These are phyloP conservation scores for Galago senegalensis DNA, from an alignment of 2,797 vertebrate genomes.

Conservation along the genomic window DNA sequence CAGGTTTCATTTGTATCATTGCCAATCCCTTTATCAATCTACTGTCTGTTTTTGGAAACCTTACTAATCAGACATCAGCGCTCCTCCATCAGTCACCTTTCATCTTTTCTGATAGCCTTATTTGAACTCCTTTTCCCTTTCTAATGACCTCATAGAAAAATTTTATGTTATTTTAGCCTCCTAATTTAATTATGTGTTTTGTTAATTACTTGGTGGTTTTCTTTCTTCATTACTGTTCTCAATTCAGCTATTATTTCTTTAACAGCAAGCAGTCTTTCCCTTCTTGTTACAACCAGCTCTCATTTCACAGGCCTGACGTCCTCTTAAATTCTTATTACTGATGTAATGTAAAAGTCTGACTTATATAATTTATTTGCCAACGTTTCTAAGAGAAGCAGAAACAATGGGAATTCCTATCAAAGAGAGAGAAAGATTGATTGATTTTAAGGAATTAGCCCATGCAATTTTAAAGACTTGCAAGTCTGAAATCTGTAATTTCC, in stretches of 20 bases:
- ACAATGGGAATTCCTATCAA: background rate
- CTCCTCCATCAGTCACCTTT: background rate
- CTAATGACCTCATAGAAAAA: background rate
- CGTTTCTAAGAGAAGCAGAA: background rate
- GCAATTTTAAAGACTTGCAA: background rate
- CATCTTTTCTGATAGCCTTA: background rate
- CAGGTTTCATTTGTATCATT: background rate
- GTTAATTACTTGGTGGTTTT: background rate
- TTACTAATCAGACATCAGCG: background rate
- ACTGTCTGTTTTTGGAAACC: background rate
- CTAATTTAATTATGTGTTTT: background rate
- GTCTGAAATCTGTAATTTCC: background rate
- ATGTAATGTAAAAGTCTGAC: background rate
- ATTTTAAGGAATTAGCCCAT: background rate
- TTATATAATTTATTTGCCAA: background rate
- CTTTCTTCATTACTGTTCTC: background rate
- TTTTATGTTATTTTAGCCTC: background rate
- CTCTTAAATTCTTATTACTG: background rate
- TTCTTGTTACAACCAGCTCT: background rate
- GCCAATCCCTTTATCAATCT: background rate
- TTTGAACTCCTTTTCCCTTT: background rate
- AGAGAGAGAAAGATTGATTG: background rate
- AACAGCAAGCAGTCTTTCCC: background rate
- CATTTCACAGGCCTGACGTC: background rate
- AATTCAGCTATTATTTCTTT: background rate